Conservation (phyloP, 1,140 invertebrate species). For the Harlomillsia oculata region DNA sequence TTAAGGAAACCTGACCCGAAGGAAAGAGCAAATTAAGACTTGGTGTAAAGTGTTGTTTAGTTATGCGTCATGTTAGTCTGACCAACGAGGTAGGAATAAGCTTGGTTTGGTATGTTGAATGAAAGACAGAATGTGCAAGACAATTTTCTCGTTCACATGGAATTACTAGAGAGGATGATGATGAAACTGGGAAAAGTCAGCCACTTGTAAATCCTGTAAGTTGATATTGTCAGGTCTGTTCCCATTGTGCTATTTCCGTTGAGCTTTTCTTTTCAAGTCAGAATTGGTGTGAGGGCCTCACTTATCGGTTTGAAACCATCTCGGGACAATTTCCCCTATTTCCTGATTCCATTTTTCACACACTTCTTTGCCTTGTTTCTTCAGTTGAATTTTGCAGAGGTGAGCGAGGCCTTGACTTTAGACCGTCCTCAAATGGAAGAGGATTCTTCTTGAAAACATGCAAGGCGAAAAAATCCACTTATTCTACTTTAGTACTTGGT, state of each 20-base stretch:
- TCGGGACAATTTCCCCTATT: constrained; percentile 24
- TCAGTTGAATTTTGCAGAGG: constrained; percentile 23
- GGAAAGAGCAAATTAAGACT: no score
- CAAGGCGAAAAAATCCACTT: constrained; percentile 11
- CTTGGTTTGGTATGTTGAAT: constrained; percentile 1
- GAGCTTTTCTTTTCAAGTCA: constrained; percentile 23
- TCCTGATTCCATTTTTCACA: constrained; percentile 26
- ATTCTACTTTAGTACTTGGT: constrained; percentile 10
- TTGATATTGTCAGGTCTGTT: constrained; percentile 31
- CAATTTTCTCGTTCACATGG: constrained; percentile 23
- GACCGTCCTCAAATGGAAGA: constrained; percentile 8
- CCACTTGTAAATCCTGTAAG: constrained; percentile 40
- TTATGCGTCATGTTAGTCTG: no score
- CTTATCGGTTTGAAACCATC: constrained; percentile 24
- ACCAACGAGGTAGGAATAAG: background rate
- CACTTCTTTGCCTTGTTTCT: background rate
- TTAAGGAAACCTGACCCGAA: no score
- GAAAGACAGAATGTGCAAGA: constrained; percentile 13
- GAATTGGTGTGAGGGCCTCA: constrained; percentile 19
- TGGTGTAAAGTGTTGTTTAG: no score
- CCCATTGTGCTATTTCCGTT: constrained; percentile 30
- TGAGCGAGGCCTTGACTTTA: constrained; percentile 15
- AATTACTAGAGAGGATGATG: constrained; percentile 20
- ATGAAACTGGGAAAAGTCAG: constrained; percentile 31
- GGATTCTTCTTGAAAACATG: background rate